These are phyloP conservation scores for Enteromius afrohamiltoni DNA, from an alignment of 2,797 vertebrate genomes.

Conservation along the genomic window DNA sequence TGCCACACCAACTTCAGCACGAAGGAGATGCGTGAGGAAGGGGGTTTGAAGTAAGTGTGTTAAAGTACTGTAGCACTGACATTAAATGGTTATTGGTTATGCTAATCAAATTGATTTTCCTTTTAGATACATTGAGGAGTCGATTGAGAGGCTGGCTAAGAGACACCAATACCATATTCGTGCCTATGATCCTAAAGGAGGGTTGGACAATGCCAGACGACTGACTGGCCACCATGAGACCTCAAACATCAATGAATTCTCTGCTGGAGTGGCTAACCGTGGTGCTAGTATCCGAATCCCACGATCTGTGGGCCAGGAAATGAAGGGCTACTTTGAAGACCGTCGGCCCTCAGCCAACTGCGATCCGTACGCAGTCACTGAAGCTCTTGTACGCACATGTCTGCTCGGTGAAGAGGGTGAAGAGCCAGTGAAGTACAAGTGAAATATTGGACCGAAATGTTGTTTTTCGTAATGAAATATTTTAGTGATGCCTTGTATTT, in stretches of 20 bases:
- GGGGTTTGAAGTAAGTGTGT: conserved; percentile 90
- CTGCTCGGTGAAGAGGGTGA: conserved; percentile 90
- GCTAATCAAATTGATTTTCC: accelerated
- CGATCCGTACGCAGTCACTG: conserved; percentile 91
- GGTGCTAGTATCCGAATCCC: conserved; percentile 96
- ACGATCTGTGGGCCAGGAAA: conserved; percentile 88
- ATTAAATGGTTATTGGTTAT: not conserved
- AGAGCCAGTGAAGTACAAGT: conserved; percentile 87
- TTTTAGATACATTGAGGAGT: conserved; percentile 88
- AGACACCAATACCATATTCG: conserved; percentile 94
- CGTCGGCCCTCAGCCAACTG: conserved; percentile 96
- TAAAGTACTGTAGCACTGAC: not conserved
- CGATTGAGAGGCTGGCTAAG: conserved; percentile 90
- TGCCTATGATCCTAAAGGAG: conserved; percentile 93
- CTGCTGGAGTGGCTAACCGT: conserved; percentile 93
- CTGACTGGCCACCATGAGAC: conserved; percentile 94
- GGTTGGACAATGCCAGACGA: conserved; percentile 92
- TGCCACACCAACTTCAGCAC: conserved; percentile 99
- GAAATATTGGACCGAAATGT: conserved; percentile 6
- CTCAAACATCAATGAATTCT: conserved; percentile 95
- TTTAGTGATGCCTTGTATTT: conserved; percentile 17
- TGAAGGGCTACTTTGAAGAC: conserved; percentile 96
- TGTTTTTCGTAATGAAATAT: conserved; percentile 16
- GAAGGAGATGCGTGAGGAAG: conserved; percentile 92
- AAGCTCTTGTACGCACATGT: conserved; percentile 92